A percentile compares a stretch with the other conserved stretches of the same genome.
Evolutionary conservation across 2,113 vertebrate species (phyloP).

Genomic region (Thomomys bottae): DNA sequence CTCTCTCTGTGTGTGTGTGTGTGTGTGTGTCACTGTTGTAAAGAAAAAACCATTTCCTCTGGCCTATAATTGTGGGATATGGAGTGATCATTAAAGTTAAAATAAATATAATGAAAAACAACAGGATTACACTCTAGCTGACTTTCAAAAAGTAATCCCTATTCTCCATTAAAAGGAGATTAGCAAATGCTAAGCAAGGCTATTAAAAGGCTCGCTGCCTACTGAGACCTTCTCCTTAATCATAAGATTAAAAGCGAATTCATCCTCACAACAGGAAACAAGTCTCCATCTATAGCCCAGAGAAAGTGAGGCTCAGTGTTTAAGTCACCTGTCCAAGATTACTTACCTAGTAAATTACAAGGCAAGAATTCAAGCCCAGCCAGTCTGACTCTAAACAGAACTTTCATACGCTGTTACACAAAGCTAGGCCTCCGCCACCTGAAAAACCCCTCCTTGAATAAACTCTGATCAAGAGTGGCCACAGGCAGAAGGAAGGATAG

Average conservation of each 20-base stretch:
- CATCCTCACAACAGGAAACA: background rate
- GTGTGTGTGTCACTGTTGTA: background rate
- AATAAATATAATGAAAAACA: constrained; percentile 37
- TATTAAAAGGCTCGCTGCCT: background rate
- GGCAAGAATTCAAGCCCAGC: background rate
- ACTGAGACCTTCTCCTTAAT: background rate
- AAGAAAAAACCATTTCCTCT: constrained; percentile 33
- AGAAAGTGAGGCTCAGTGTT: constrained; percentile 2
- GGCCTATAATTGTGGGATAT: constrained; percentile 5
- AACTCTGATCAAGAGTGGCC: background rate
- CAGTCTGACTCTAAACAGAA: background rate
- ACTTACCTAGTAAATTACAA: background rate
- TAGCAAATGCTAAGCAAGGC: background rate
- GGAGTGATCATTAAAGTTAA: constrained; percentile 1
- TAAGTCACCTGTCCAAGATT: background rate
- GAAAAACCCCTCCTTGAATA: background rate
- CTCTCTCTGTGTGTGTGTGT: too few species aligned
- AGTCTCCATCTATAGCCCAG: background rate
- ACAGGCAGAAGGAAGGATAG: background rate
- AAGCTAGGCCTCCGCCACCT: too few species aligned
- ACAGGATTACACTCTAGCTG: background rate
- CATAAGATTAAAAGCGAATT: background rate
- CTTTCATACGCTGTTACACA: background rate
- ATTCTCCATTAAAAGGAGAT: background rate
- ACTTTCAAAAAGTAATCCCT: background rate